Percentiles rank a stretch among this genome's conserved stretches.
These are phyloP conservation scores for Diplodus puntazzo DNA, from an alignment of 2,797 vertebrate genomes.

Conservation along the genomic window DNA sequence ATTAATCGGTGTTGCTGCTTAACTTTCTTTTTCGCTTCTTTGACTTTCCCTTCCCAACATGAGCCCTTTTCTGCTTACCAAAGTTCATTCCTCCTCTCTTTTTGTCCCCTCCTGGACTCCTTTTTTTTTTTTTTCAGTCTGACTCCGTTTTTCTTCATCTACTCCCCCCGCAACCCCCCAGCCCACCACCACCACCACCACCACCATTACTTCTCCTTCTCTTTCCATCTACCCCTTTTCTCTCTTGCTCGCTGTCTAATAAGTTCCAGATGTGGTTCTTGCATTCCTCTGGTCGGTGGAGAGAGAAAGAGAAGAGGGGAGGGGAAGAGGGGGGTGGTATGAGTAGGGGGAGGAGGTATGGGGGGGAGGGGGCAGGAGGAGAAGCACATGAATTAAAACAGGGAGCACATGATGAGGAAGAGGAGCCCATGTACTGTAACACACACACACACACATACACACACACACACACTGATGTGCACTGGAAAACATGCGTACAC, in stretches of 20 bases:
- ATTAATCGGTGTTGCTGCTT: slow-evolving; percentile 50
- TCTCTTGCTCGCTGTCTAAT: slow-evolving; percentile 81
- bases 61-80: slow-evolving; percentile 50
- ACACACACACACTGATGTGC: slow-evolving; percentile 5
- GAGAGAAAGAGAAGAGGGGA: slow-evolving; percentile 68
- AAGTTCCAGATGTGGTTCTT: slow-evolving; percentile 89
- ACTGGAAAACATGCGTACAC: slow-evolving; percentile 22
- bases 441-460: slow-evolving; percentile 18
- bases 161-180: not conserved
- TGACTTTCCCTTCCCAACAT: slow-evolving; percentile 23
- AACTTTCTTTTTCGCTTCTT: slow-evolving; percentile 40
- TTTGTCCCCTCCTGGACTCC: slow-evolving; percentile 59
- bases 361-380: slow-evolving; percentile 69
- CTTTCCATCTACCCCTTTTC: slow-evolving; percentile 79
- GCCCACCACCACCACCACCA: slow-evolving; percentile 6
- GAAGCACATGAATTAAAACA: slow-evolving; percentile 83
- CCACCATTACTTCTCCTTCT: slow-evolving; percentile 66
- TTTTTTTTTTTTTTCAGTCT: slow-evolving; percentile 26
- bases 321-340: slow-evolving; percentile 19
- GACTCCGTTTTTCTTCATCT: slow-evolving; percentile 3
- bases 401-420: slow-evolving; percentile 83
- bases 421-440: slow-evolving; percentile 71
- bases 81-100: slow-evolving; percentile 54
- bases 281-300: slow-evolving; percentile 87
- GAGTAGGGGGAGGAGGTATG: slow-evolving; percentile 12